Conservation (phyloP, 2,888 invertebrate genomes). For the Mycalesis mineus region DNA sequence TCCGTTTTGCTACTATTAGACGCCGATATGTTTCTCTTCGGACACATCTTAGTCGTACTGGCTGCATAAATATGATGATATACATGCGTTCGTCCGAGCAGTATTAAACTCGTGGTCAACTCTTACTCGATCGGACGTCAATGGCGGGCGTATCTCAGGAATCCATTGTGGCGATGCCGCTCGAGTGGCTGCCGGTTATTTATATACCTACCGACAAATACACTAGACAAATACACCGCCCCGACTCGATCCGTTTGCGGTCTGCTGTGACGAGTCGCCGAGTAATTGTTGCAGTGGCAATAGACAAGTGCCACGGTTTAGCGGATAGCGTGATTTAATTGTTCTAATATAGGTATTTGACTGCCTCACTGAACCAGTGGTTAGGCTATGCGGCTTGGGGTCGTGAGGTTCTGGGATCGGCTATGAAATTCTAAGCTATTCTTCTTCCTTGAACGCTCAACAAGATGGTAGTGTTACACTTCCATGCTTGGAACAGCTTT, state of each 20-base stretch:
- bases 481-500: no score
- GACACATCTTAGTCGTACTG: no score
- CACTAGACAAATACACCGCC: constrained; percentile 10
- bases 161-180: constrained; percentile 16
- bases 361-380: no score
- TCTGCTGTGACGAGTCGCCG: background rate
- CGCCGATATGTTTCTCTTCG: no score
- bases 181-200: constrained; percentile 21
- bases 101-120: constrained; percentile 1
- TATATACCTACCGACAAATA: constrained; percentile 22
- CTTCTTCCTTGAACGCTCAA: no score
- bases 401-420: no score
- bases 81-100: background rate
- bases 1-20: no score
- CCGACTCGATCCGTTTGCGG: constrained; percentile 18
- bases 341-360: background rate
- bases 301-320: background rate
- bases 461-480: no score
- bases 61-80: no score
- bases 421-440: no score
- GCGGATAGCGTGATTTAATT: background rate
- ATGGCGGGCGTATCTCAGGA: constrained; percentile 24
- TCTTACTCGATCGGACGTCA: constrained; percentile 12
- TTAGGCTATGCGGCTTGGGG: no score
- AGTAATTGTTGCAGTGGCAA: constrained; percentile 8